These are phyloP conservation scores for Rhombomys opimus DNA, from an alignment of 2,113 vertebrate genomes.

Conservation along the genomic window DNA sequence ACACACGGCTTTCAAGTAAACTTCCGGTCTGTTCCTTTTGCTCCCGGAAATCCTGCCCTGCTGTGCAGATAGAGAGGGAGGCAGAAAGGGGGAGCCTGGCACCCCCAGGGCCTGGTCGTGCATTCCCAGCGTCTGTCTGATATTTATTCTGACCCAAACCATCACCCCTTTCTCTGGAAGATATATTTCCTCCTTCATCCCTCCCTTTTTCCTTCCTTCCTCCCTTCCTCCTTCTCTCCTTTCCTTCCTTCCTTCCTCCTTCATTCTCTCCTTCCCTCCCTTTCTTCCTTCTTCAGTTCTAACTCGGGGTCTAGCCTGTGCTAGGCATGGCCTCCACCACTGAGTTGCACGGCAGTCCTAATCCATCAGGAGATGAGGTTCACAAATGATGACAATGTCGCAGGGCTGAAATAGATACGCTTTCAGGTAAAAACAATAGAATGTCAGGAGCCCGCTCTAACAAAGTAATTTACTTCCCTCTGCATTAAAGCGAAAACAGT, in stretches of 20 bases:
- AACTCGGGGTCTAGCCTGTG: not conserved
- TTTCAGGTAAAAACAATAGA: not conserved
- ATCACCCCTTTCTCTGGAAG: not conserved
- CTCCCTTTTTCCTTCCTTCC: accelerated
- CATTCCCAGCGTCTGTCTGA: not conserved
- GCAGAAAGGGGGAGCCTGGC: not conserved
- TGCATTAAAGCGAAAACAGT: not conserved
- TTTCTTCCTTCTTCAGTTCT: not conserved
- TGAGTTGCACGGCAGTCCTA: not conserved
- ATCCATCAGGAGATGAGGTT: not conserved
- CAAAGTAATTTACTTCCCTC: not conserved
- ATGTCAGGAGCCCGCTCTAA: not conserved
- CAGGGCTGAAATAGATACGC: not conserved
- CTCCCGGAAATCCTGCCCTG: not conserved
- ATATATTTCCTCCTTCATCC: not conserved
- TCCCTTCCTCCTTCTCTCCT: accelerated
- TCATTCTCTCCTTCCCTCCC: too few relatives aligned
- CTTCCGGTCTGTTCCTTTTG: not conserved
- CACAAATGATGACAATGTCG: not conserved
- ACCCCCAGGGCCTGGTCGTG: accelerated
- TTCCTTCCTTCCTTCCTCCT: too few relatives aligned
- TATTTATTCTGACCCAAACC: not conserved
- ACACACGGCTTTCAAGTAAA: not conserved
- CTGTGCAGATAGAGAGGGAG: not conserved
- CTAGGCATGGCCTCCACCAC: too few relatives aligned